A percentile compares a stretch with the other conserved stretches of the same genome.
phyloP scores from a whole-genome alignment of 2,888 invertebrate genomes.

The Scaptomyza flava region DNA sequence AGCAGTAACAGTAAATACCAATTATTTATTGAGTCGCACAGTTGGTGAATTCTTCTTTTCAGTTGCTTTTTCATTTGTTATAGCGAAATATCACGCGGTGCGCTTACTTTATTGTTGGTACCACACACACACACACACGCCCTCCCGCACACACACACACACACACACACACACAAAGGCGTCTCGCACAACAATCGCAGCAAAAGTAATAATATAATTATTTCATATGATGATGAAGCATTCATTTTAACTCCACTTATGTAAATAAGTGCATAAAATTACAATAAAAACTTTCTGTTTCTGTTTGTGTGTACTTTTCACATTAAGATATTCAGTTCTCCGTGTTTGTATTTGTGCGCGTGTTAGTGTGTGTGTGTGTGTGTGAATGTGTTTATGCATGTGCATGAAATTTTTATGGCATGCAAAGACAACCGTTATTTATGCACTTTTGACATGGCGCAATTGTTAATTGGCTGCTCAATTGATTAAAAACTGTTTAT shows the following conservation, averaged over 20 bases:
- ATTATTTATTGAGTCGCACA: constrained; percentile 66
- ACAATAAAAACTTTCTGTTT: constrained; percentile 52
- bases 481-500: too few species aligned
- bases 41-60: constrained; percentile 13
- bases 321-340: constrained; percentile 63
- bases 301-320: constrained; percentile 3
- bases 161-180: background rate
- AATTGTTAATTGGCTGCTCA: constrained; percentile 11
- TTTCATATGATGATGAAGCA: constrained; percentile 66
- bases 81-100: constrained; percentile 26
- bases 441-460: constrained; percentile 35
- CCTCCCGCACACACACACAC: too few species aligned
- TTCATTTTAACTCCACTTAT: constrained; percentile 69
- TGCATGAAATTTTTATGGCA: constrained; percentile 12
- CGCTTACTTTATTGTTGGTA: constrained; percentile 1
- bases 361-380: background rate
- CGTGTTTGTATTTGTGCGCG: background rate
- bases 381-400: background rate
- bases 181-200: constrained; percentile 27
- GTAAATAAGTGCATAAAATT: constrained; percentile 73
- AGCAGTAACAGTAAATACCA: constrained; percentile 44
- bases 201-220: constrained; percentile 68
- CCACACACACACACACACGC: background rate
- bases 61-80: constrained; percentile 35
- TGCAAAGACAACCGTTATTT: constrained; percentile 14